Evolutionary conservation across 2,888 invertebrate genomes (phyloP).

Genomic region (Blomia tropicalis): DNA sequence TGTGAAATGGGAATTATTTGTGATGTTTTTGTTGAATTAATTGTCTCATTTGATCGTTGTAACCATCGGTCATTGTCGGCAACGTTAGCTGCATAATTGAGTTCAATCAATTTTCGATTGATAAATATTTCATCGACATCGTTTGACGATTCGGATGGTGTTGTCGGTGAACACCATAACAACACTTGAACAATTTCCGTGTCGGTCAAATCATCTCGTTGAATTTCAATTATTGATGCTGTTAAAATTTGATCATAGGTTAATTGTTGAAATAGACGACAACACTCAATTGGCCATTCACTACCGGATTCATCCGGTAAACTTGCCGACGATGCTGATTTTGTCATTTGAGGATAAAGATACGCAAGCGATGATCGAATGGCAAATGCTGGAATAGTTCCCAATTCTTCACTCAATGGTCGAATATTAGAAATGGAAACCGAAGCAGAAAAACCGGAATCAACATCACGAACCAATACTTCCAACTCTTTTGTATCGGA

Average conservation of each 20-base stretch:
- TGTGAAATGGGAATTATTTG: background rate
- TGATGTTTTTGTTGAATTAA: background rate
- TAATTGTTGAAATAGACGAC: conserved; percentile 1
- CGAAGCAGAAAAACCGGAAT: conserved; percentile 7
- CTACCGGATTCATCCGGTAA: too few species aligned
- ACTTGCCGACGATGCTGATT: background rate
- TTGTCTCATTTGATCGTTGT: background rate
- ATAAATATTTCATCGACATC: conserved; percentile 5
- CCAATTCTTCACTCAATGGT: conserved; percentile 1
- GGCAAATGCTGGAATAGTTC: background rate
- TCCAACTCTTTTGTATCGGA: background rate
- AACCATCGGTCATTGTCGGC: conserved; percentile 9
- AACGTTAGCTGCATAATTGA: conserved; percentile 8
- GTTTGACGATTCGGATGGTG: background rate
- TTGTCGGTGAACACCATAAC: background rate
- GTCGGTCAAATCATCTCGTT: background rate
- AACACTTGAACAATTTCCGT: conserved; percentile 4
- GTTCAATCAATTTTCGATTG: conserved; percentile 14
- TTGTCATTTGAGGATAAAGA: background rate
- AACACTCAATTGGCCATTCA: conserved; percentile 7
- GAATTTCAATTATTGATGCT: background rate
- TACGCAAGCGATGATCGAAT: conserved; percentile 9
- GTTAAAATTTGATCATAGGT: conserved; percentile 16
- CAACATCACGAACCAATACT: background rate
- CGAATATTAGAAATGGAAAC: background rate